Base-by-base conservation (phyloP, 2,113 vertebrate species). In the Chaetodon auriga region DNA sequence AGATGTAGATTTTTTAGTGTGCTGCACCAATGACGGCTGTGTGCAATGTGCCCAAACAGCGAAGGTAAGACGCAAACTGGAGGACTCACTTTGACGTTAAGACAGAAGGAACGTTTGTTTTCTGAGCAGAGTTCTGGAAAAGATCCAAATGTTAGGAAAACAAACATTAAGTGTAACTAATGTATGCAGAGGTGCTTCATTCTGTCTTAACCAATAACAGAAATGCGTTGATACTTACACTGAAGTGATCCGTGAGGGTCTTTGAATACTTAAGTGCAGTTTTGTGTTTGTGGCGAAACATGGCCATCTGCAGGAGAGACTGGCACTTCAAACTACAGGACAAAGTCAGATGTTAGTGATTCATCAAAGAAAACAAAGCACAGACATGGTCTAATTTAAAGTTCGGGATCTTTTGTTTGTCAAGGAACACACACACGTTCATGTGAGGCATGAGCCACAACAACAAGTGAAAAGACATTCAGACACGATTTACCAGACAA, bases 211-310 rank as follows among this genome's bases (percentile, higher is more conserved):
- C 14, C 15, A 25, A 45, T 1, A 6, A 23, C 23, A 1, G 49
- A 1, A 3, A 61, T 5, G 13, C 0, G 0, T 19, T 18, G 5
- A 41, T 11, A 75, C 88, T 90, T 94, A 98, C 97, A 93, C 94
- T 96, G 93, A 99, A 99, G 92, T 99, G 96, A 62, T 98, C 96
- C 0, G 92, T 95, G 54, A 99, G 96, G 2, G 96, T 96, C 80
- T 96, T 97, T 61, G 97, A 97, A 94, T 97, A 98, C 93, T 97
- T 97, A 46, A 97, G 87, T 51, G 97, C 98, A 38, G 90, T 93
- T 87, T 98, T 97, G 61, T 96, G 96, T 89, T 97, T 98, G 91
- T 96, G 97, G 60, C 93, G 96, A 87, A 99, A 99, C 96, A 97
- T 96, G 8, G 96, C 94, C 97, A 99, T 98, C 85, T 97, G 96